Conservation (phyloP, 2,888 invertebrate genomes). For the Plutella xylostella region DNA sequence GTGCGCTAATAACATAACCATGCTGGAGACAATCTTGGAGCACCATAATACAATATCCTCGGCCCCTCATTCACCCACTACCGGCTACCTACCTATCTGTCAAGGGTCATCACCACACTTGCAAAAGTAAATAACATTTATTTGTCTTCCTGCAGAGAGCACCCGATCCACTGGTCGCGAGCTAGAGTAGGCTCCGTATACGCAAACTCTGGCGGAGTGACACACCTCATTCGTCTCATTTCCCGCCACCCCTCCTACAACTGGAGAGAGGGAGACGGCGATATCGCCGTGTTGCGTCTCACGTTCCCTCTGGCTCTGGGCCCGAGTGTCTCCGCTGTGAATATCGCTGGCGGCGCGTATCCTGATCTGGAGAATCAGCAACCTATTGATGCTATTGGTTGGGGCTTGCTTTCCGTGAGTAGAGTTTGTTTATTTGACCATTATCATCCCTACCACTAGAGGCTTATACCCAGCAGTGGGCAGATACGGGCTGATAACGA, state of each 20-base stretch:
- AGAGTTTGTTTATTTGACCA: not conserved
- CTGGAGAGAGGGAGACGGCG: constrained; percentile 24
- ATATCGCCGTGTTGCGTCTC: constrained; percentile 38
- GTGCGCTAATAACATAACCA: too few species aligned
- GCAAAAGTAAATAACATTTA: not conserved
- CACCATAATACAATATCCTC: too few species aligned
- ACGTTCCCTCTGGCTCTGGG: constrained; percentile 27
- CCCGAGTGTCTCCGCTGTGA: too few species aligned
- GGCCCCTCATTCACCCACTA: too few species aligned
- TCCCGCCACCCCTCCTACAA: constrained; percentile 32
- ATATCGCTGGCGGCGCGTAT: constrained; percentile 33
- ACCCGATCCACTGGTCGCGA: constrained; percentile 36
- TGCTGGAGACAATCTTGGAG: too few species aligned
- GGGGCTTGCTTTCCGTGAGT: constrained; percentile 41
- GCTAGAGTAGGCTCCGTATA: constrained; percentile 37
- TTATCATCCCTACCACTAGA: too few species aligned
- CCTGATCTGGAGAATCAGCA: constrained; percentile 25
- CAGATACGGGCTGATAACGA: too few species aligned
- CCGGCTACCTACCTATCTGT: too few species aligned
- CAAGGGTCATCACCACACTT: not conserved
- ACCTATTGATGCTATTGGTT: constrained; percentile 39
- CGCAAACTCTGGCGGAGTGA: constrained; percentile 30
- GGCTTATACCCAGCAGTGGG: too few species aligned
- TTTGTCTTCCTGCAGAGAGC: constrained; percentile 6
- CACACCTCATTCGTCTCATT: constrained; percentile 33